Evolutionary conservation across 2,797 vertebrate species (phyloP).

Genomic region (Anguilla anguilla): DNA sequence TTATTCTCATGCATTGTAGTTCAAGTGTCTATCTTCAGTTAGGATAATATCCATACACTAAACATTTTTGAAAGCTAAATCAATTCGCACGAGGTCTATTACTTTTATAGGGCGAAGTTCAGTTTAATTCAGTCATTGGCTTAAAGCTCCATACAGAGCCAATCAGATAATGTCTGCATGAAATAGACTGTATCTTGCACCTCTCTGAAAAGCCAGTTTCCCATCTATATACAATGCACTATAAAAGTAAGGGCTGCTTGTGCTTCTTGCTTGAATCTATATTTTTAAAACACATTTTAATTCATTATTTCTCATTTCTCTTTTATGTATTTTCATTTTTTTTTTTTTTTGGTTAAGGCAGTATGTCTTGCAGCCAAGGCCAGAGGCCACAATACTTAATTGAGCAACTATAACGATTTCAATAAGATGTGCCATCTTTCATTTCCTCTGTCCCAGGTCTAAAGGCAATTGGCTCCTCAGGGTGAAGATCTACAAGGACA

Average conservation of each 20-base stretch:
- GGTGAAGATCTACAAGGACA: not conserved
- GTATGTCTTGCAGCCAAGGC: not conserved
- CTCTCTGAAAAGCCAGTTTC: not conserved
- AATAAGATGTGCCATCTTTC: not conserved
- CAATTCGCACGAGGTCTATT: not conserved
- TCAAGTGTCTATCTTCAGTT: not conserved
- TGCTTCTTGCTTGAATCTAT: not conserved
- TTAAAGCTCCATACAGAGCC: not conserved
- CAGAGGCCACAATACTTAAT: not conserved
- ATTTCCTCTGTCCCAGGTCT: not conserved
- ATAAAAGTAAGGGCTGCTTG: not conserved
- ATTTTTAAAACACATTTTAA: not conserved
- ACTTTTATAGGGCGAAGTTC: not conserved
- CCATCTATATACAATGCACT: not conserved
- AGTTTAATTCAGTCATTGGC: not conserved
- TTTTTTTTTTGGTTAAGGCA: not conserved
- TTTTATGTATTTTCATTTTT: not conserved
- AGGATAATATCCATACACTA: not conserved
- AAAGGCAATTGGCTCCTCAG: not conserved
- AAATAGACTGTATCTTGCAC: not conserved
- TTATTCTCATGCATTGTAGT: not conserved
- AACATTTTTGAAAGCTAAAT: not conserved
- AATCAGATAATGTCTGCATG: not conserved
- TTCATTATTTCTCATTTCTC: conserved; percentile 3
- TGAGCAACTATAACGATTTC: conserved; percentile 11